A percentile compares a stretch with the other conserved stretches of the same genome.
phyloP scores from a whole-genome alignment of 2,888 invertebrate species.

The Scotopteryx bipunctaria region DNA sequence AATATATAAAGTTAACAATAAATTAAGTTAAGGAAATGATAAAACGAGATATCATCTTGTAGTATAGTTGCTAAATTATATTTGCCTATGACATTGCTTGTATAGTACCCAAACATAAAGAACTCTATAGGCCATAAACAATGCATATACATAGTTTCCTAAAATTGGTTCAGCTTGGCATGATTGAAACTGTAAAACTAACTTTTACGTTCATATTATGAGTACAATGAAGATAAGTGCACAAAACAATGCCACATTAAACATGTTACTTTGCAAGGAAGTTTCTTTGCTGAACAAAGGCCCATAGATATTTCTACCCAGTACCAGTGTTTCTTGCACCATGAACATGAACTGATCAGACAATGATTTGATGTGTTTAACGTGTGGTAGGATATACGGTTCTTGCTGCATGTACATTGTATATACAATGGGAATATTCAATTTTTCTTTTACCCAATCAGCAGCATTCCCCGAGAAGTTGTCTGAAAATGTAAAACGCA shows the following conservation, averaged over 20 bases:
- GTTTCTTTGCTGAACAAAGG: conserved; percentile 56
- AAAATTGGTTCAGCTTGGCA: too few species aligned
- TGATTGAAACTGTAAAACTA: too few species aligned
- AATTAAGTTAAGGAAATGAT: too few species aligned
- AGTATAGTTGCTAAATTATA: too few species aligned
- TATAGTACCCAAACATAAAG: too few species aligned
- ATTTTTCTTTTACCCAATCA: conserved; percentile 70
- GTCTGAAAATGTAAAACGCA: conserved; percentile 8
- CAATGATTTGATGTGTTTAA: conserved; percentile 47
- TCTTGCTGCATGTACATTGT: conserved; percentile 58
- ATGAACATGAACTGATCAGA: conserved; percentile 54
- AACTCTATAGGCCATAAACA: too few species aligned
- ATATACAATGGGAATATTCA: conserved; percentile 69
- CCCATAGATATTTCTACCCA: conserved; percentile 64
- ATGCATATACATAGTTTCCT: too few species aligned
- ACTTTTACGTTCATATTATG: neutral
- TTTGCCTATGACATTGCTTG: too few species aligned
- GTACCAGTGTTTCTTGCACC: conserved; percentile 53
- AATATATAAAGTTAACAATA: too few species aligned
- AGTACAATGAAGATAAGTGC: neutral
- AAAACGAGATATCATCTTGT: too few species aligned
- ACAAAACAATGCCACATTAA: neutral
- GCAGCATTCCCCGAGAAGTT: conserved; percentile 59
- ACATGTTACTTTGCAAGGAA: neutral
- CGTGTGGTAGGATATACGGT: conserved; percentile 48